Evolutionary conservation across 2,113 vertebrate genomes (phyloP).

Genomic region (Actenoides lindsayi): DNA sequence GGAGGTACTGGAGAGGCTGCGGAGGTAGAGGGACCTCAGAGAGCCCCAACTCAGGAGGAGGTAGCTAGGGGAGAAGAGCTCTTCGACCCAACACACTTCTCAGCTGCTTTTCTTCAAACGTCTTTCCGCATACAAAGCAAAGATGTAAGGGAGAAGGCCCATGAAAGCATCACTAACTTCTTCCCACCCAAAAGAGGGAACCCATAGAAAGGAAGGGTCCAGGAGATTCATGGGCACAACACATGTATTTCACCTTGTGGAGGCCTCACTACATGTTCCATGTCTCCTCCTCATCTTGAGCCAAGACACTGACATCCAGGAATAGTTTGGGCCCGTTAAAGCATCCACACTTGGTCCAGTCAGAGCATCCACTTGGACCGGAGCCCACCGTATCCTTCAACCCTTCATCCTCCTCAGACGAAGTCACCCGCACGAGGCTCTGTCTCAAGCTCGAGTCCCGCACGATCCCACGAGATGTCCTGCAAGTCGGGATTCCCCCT

Average conservation of each 20-base stretch:
- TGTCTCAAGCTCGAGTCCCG: neutral
- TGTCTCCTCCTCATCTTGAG: neutral
- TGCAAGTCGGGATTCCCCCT: neutral
- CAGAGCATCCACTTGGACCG: neutral
- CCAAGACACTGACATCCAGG: neutral
- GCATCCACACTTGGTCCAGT: neutral
- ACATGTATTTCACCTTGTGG: accelerated
- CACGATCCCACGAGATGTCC: neutral
- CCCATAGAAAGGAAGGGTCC: neutral
- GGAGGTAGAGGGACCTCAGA: neutral
- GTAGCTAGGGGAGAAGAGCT: neutral
- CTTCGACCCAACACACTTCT: neutral
- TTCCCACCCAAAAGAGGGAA: neutral
- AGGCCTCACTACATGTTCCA: neutral
- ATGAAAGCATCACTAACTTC: neutral
- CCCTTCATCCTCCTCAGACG: neutral
- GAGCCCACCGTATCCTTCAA: neutral
- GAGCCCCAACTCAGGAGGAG: neutral
- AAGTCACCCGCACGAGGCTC: neutral
- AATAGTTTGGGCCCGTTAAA: neutral
- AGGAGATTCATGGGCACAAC: neutral
- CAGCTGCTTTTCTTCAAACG: neutral
- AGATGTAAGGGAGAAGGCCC: neutral
- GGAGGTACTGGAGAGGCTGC: neutral
- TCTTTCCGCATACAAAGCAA: neutral